Evolutionary conservation across 2,113 vertebrate genomes (phyloP), one percentile per base, ranked within the genome.

Genomic region (Procavia capensis): DNA sequence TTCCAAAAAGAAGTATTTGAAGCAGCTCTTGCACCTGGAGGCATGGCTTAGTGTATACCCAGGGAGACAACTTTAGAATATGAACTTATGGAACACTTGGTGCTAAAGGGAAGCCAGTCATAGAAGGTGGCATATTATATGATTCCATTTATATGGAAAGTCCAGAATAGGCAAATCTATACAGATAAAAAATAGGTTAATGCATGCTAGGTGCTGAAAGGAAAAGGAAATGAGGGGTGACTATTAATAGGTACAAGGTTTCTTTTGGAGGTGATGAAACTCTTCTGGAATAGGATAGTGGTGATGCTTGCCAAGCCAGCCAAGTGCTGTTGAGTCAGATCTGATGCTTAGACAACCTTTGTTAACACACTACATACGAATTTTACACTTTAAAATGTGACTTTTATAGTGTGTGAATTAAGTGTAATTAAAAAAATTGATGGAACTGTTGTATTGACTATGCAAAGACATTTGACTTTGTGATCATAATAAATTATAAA

Each of bases 261-360:
- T 93, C 76, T 90, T 90, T 59, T 54, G 16, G 75, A 34, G 75
- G 39, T 84, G 70, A 66, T 25, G 27, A 90, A 92, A 61, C 29
- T 22, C 24, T 83, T 78, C 88, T 94, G 78, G 41, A 78, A 31
- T 78, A 63, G 63, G 70, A 83, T 45, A 79, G 63, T 39, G 43
- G 39, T 29, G 31, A 45, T 27, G 63, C 19, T 61, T 34, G n/a
- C n/a, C n/a, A n/a, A n/a, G n/a, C n/a, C n/a, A n/a, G n/a, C n/a
- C n/a, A n/a, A n/a, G n/a, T n/a, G n/a, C n/a, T n/a, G n/a, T n/a
- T n/a, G n/a, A n/a, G n/a, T n/a, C n/a, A n/a, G n/a, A n/a, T n/a
- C n/a, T 29, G 31, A 45, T 27, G 63, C 19, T 61, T 34, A 34
- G 25, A 91, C 25, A 45, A 39, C 31, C 70, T 41, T 41, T 47